Base-by-base conservation (phyloP, 2,888 invertebrate species). In the Mythimna lalbum region DNA sequence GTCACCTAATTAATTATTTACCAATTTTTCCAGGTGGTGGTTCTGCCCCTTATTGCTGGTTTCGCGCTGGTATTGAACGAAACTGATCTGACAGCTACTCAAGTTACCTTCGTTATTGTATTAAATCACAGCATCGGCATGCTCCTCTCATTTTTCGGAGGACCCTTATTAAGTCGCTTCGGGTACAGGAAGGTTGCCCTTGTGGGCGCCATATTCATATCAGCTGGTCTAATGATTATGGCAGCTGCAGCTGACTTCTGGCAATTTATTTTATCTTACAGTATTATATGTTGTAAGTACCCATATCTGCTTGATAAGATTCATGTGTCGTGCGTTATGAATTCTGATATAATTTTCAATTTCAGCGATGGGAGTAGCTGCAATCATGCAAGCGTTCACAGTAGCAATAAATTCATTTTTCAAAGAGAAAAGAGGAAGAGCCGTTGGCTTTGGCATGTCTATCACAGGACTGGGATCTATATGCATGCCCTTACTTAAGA, bases 111-210 rank as follows among this genome's bases (percentile, higher is more conserved):
- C 31, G 96, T 98, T 57, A 96, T 97, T 65, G 97, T 97, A 81
- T 91, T 97, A 21, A 97, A 97, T 88, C 96, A 97, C 81, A 97
- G 97, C 27, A 96, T 97, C 82, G 97, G 97, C 12, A 97, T 97
- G 97, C 90, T 97, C 21, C 88, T 97, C 39, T 97, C 97, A 0
- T 93, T 97, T 70, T 94, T 97, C 71, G 97, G 97, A 77, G 97
- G 97, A 0, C 97, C 97, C 0, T 89, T 97, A 12, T 88, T 97
- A 10, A 95, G 96, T 71, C 92, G 91, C 33, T 97, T 96, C 82
- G 97, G 97, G 19, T 97, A 97, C 88, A 94, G 97, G 80, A 97
- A 97, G 92, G 95, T 97, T 12, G 97, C 97, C 3, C 89, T 97
- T 0, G 75, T 91, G 23, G 97, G 97, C 14, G 96, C 97, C 1